Conservation (phyloP, 1,140 invertebrate genomes). For the Schmidtea mediterranea region DNA sequence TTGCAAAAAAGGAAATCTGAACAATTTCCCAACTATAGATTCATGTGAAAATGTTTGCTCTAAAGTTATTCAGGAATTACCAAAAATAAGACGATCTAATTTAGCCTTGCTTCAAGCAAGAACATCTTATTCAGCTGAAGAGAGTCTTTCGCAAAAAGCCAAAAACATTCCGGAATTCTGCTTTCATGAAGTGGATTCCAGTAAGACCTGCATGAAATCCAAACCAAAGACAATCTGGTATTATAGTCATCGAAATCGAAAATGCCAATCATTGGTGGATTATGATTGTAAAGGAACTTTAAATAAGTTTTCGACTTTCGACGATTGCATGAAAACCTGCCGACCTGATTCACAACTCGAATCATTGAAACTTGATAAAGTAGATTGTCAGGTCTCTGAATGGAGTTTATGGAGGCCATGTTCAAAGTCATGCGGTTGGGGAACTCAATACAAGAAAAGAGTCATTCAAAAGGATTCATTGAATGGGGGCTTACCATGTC, state of each 20-base stretch:
- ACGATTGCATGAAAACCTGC: conserved; percentile 7
- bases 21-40: background rate
- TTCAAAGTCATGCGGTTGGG: too few relatives aligned
- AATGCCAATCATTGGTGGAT: conserved; percentile 9
- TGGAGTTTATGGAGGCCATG: too few relatives aligned
- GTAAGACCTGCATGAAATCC: background rate
- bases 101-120: background rate
- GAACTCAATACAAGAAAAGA: too few relatives aligned
- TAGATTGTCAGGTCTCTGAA: too few relatives aligned
- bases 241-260: conserved; percentile 3
- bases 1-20: conserved; percentile 3
- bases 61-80: background rate
- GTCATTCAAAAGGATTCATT: too few relatives aligned
- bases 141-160: background rate
- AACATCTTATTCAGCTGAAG: background rate
- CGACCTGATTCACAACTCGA: background rate
- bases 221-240: conserved; percentile 6
- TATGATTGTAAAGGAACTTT: conserved; percentile 10
- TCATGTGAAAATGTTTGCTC: background rate
- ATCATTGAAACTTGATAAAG: too few relatives aligned
- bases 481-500: too few relatives aligned
- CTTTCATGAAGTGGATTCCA: background rate
- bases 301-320: conserved; percentile 7
- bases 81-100: background rate
- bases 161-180: background rate